Evolutionary conservation across 2,113 vertebrate genomes (phyloP), one percentile per base, ranked within the genome.

Genomic region (Egretta garzetta): DNA sequence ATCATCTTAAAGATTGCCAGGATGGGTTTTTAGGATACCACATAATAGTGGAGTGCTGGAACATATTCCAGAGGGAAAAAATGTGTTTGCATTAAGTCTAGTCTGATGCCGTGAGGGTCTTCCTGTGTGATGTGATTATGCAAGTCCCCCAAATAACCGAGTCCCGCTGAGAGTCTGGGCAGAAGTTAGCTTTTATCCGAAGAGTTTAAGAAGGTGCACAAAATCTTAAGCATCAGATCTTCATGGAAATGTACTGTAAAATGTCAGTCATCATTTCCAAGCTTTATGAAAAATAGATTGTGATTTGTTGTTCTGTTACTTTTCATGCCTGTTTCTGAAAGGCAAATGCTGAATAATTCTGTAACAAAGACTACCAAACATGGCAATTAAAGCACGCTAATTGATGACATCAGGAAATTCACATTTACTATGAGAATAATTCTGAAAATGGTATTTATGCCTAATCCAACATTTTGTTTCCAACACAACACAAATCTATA

Each of bases 121-220:
- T 66, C 39, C 39, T 5, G 0, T 72, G 59, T 73, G 60, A 72
- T 0, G 0, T 1, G 3, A 37, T 90, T 80, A 37, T 63, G 33
- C 30, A 62, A 85, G 32, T 80, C 24, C 43, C 33, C 10, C 0
- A 0, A 49, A 70, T 86, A 96, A 67, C 33, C 4, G 1, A 82
- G 67, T 80, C 41, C 35, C 1, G 3, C 11, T 21, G 18, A 68
- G 47, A 86, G 27, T 60, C n/a, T 45, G 43, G 47, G 23, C 14
- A 80, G 55, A 73, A 86, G 6, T 1, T 73, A 21, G 8, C 11
- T 71, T 66, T 81, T 71, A 35, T 72, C 75, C 71, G 71, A 71
- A 35, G 59, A 83, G 43, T 58, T 67, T 68, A 86, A 91, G 68
- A 86, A 83, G n/a, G 22, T 60, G 33, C 63, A 53, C 43, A 82